Percentiles rank a stretch among this genome's conserved stretches.
phyloP scores from a whole-genome alignment of 2,797 vertebrate species.

The Hemitrygon akajei region DNA sequence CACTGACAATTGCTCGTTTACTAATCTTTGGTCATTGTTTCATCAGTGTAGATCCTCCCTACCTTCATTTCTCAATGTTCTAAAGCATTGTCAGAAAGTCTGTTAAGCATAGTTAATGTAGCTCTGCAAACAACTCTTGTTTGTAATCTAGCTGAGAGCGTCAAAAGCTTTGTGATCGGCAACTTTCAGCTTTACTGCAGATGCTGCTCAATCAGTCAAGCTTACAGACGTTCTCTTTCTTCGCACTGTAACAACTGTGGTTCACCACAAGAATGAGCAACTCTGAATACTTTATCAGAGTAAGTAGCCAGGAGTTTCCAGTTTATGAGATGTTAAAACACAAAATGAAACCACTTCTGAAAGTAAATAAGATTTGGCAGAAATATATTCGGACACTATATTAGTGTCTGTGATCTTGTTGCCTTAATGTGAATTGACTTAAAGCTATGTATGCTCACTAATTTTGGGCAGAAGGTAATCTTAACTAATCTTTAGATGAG shows the following conservation, averaged over 20 bases:
- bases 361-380: background rate
- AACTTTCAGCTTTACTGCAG: background rate
- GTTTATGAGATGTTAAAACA: background rate
- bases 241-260: background rate
- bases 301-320: background rate
- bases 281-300: background rate
- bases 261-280: constrained; percentile 9
- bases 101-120: background rate
- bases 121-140: background rate
- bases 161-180: background rate
- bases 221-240: background rate
- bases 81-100: background rate
- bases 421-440: background rate
- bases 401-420: background rate
- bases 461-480: background rate
- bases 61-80: background rate
- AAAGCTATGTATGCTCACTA: background rate
- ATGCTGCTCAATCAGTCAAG: background rate
- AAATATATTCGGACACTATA: background rate
- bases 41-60: background rate
- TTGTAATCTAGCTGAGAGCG: background rate
- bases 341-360: background rate
- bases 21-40: background rate
- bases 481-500: background rate
- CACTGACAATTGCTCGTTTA: background rate